These are phyloP conservation scores for pig (Sus scrofa) DNA, from an alignment of 2,113 vertebrate species.

Conservation along the genomic window T2T-Sscrofa CM000812.6:200698501-200699000, in stretches of 20 bases:
- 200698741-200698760: background rate
- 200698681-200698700: conserved; percentile 19
- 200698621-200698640: conserved; percentile 35
- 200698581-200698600: conserved; percentile 15
- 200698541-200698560: conserved; percentile 11
- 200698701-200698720: conserved; percentile 6
- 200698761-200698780: conserved; percentile 8
- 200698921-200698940: background rate
- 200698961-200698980: conserved; percentile 21
- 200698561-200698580: background rate
- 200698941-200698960: background rate
- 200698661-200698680: conserved; percentile 24
- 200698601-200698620: background rate
- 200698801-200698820: background rate
- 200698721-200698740: background rate
- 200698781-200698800: background rate
- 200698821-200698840: background rate
- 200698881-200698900: background rate
- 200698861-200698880: background rate
- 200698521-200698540: conserved; percentile 34
- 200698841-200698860: conserved; percentile 22
- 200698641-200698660: background rate
- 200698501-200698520: background rate
- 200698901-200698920: background rate
- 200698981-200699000: background rate